A percentile compares a stretch with the other conserved stretches of the same genome.
Conservation (phyloP, 2,113 vertebrate genomes). For the Tichodroma muraria region DNA sequence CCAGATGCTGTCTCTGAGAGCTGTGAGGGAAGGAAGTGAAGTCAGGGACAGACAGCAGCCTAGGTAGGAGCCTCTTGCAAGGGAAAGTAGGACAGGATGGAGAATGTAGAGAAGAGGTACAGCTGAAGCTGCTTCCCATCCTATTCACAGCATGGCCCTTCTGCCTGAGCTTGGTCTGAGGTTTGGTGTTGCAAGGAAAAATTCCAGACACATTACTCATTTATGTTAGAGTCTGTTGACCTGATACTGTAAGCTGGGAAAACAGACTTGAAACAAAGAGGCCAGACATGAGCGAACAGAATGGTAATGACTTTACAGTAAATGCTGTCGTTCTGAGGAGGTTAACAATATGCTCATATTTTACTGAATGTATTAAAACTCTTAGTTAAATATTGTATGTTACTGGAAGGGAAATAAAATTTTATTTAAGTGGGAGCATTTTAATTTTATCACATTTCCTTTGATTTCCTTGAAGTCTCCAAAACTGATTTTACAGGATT, state of each 20-base stretch:
- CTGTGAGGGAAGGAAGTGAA: conserved; percentile 19
- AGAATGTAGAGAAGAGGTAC: background rate
- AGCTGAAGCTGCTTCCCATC: conserved; percentile 13
- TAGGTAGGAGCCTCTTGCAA: background rate
- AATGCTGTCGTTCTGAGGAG: conserved; percentile 43
- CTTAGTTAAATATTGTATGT: conserved; percentile 57
- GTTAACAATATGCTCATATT: conserved; percentile 42
- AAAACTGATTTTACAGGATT: conserved; percentile 52
- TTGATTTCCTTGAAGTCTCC: conserved; percentile 56
- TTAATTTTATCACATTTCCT: conserved; percentile 53
- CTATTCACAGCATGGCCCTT: conserved; percentile 1
- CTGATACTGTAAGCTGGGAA: conserved; percentile 61
- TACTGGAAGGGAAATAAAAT: conserved; percentile 60
- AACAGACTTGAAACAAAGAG: conserved; percentile 62
- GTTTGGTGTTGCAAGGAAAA: conserved; percentile 60
- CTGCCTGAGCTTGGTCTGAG: conserved; percentile 20
- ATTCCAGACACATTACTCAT: conserved; percentile 66
- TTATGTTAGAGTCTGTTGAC: conserved; percentile 61
- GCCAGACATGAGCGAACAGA: conserved; percentile 56
- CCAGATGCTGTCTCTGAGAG: conserved; percentile 13
- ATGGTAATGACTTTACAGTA: conserved; percentile 57
- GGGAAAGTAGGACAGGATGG: background rate
- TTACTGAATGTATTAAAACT: conserved; percentile 51
- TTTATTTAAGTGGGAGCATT: conserved; percentile 42
- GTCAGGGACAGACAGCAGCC: background rate